Percentiles rank a stretch among this genome's conserved stretches.
Conservation (phyloP, 53 echinoderm and acorn worm genomes). For the Temnopleurus reevesii region DNA sequence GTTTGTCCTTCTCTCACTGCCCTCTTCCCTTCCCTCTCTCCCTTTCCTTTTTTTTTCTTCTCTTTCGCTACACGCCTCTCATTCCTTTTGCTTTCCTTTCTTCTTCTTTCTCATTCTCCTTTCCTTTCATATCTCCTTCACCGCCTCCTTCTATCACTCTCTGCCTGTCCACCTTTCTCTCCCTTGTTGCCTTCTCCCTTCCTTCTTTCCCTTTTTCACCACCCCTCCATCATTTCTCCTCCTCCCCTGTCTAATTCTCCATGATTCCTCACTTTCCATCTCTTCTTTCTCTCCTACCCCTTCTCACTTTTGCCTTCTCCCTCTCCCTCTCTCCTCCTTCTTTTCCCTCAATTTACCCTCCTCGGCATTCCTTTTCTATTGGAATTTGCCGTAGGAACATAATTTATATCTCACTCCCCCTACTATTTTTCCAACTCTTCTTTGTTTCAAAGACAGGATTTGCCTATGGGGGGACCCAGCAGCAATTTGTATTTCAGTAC, state of each 20-base stretch:
- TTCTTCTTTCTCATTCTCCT: too few relatives aligned
- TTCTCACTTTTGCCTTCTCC: background rate
- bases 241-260: background rate
- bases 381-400: too few relatives aligned
- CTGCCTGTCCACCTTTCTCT: background rate
- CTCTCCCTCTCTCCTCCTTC: background rate
- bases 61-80: background rate
- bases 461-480: too few relatives aligned
- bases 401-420: too few relatives aligned
- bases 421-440: too few relatives aligned
- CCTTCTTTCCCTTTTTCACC: too few relatives aligned
- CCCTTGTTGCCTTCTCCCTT: background rate
- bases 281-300: background rate
- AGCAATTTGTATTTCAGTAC: too few relatives aligned
- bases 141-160: too few relatives aligned
- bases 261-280: background rate
- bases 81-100: background rate
- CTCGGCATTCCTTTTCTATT: background rate
- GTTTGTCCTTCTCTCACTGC: background rate
- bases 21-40: background rate
- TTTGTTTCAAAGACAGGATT: too few relatives aligned
- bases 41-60: background rate
- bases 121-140: too few relatives aligned
- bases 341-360: background rate
- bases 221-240: too few relatives aligned